A percentile compares a stretch with the other conserved stretches of the same genome.
Conservation (phyloP, 2,888 invertebrate species). For the Ischnura elegans region DNA sequence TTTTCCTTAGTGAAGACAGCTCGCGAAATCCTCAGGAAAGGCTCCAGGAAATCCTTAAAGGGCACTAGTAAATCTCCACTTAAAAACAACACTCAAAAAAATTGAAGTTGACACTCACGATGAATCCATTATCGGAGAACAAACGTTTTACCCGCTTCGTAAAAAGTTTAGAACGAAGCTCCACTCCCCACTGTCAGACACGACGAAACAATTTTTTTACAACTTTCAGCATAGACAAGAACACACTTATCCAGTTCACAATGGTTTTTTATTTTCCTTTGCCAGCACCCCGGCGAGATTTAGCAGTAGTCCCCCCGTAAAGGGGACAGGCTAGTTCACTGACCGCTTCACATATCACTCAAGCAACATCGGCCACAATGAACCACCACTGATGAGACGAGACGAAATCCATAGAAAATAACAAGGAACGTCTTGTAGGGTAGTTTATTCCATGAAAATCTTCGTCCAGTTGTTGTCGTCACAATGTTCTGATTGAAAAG, state of each 20-base stretch:
- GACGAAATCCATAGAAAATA: neutral
- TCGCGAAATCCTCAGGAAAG: neutral
- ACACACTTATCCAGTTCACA: neutral
- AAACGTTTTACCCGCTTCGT: neutral
- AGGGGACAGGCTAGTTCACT: conserved; percentile 37
- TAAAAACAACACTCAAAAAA: neutral
- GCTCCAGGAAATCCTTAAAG: neutral
- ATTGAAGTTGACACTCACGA: neutral
- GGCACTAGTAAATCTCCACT: neutral
- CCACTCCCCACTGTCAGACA: neutral
- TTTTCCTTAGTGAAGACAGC: neutral
- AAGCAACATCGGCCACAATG: neutral
- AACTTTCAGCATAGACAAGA: neutral
- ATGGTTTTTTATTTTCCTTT: neutral
- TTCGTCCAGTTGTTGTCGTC: neutral
- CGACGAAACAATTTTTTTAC: neutral
- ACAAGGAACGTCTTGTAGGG: neutral
- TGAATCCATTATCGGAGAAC: neutral
- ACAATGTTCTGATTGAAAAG: neutral
- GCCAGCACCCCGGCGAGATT: neutral
- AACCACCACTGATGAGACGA: neutral
- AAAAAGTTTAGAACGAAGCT: neutral
- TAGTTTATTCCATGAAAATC: neutral
- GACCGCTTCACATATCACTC: conserved; percentile 20
- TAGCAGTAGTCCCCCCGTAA: neutral